Percentiles rank a stretch among this genome's conserved stretches.
Conservation (phyloP, 37 sponge, comb jelly and placozoan genomes). For the Crambe crambe region DNA sequence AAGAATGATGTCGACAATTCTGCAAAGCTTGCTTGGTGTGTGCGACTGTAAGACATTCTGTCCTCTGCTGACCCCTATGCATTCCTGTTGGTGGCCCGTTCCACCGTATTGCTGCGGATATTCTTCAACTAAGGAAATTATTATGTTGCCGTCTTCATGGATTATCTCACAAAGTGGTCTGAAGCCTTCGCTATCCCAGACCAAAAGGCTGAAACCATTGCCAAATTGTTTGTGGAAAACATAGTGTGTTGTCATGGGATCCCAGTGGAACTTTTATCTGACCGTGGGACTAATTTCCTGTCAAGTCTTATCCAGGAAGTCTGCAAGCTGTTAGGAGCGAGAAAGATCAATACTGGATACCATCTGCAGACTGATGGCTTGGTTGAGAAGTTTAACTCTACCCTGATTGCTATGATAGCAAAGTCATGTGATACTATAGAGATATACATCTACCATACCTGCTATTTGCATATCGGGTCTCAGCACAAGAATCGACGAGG, state of each 20-base stretch:
- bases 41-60: conserved; percentile 13
- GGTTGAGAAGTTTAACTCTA: neutral
- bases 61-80: conserved; percentile 28
- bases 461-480: too few relatives aligned
- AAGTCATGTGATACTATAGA: neutral
- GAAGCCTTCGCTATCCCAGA: conserved; percentile 70
- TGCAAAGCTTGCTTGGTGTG: conserved; percentile 44
- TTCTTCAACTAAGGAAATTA: conserved; percentile 50
- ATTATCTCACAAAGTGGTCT: conserved; percentile 78
- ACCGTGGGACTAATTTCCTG: too few relatives aligned
- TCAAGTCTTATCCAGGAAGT: neutral
- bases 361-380: too few relatives aligned
- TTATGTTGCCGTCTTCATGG: conserved; percentile 67
- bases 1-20: conserved; percentile 25
- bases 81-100: conserved; percentile 74
- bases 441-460: too few relatives aligned
- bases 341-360: conserved; percentile 40
- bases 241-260: conserved; percentile 29
- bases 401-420: neutral
- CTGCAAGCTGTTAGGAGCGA: conserved; percentile 8
- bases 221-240: conserved; percentile 48
- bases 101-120: conserved; percentile 61
- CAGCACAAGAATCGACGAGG: too few relatives aligned
- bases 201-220: conserved; percentile 59
- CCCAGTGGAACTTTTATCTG: conserved; percentile 25